Evolutionary conservation across 1,140 invertebrate genomes (phyloP), one percentile per base, ranked within the genome.

Genomic region (Bombus ignitus): DNA sequence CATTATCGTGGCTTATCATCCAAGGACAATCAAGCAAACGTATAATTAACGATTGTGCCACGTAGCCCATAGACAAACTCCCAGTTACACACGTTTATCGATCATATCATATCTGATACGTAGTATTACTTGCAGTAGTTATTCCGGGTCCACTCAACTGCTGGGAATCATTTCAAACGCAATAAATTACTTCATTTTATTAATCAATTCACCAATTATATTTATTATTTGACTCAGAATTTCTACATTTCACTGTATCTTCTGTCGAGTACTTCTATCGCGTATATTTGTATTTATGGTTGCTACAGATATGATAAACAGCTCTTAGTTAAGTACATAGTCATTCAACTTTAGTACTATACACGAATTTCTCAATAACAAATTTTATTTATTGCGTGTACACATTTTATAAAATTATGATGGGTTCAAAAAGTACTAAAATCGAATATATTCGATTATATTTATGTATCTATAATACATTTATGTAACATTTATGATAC

Each of bases 131-230:
- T 75, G 71, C 13, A 12, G 25, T 88, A 53, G 47, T 53, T 53
- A 59, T 65, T 79, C 72, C 74, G 65, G 68, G 83, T 42, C 77
- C 73, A 81, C 71, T 82, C 75, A 72, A 83, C 70, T 81, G 62
- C 47, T 39, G 18, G 18, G 5, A 53, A 53, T 53, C 18, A 53
- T 53, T 53, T 53, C 18, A 53, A 53, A 22, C 18, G 87, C 87
- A 88, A 88, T 87, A 89, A 88, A 79, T 89, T 74, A 88, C 83
- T 88, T 88, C 57, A 18, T 70, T 80, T 70, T 57, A 65, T 42
- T 79, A 42, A 79, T 68, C 39, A 32, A 71, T 57, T 39, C 13
- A 1, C 1, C 12, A 3, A 32, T 53, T 53, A 53, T 22, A 53
- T 25, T 42, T 62, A 62, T 62, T n/a, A 62, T 13, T 62, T 62